phyloP scores from a whole-genome alignment of 1,140 invertebrate species.

The Dendroctonus valens region DNA sequence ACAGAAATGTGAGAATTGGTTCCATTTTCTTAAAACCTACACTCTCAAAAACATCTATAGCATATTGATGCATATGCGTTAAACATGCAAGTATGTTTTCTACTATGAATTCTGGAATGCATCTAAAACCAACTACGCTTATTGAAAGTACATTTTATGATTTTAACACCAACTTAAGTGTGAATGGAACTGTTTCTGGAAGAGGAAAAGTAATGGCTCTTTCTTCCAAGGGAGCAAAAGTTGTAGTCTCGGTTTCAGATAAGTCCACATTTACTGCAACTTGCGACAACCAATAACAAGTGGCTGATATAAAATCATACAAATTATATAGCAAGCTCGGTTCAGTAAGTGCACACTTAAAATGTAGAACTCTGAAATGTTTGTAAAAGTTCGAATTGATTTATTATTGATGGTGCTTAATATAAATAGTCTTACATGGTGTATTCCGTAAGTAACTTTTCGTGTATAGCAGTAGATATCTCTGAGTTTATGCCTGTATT shows the following conservation, averaged over 20 bases:
- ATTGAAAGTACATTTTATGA: constrained; percentile 1
- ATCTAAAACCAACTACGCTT: constrained; percentile 54
- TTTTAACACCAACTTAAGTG: constrained; percentile 56
- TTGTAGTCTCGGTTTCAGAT: constrained; percentile 43
- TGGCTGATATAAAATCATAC: constrained; percentile 75
- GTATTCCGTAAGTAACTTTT: constrained; percentile 64
- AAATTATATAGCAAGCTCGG: constrained; percentile 66
- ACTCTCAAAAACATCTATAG: constrained; percentile 61
- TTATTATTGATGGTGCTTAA: no score
- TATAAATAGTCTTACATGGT: constrained; percentile 49
- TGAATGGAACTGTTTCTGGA: constrained; percentile 59
- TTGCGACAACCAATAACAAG: constrained; percentile 82
- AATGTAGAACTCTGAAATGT: constrained; percentile 59
- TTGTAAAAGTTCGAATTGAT: constrained; percentile 13
- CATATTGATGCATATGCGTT: constrained; percentile 67
- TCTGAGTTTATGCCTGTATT: constrained; percentile 55
- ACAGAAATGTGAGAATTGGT: constrained; percentile 72
- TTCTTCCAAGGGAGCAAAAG: constrained; percentile 58
- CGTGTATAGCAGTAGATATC: constrained; percentile 60
- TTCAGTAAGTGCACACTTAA: constrained; percentile 71
- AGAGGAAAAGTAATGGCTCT: constrained; percentile 66
- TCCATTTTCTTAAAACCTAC: constrained; percentile 61
- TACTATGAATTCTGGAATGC: constrained; percentile 86
- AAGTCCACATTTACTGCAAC: constrained; percentile 57
- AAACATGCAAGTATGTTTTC: constrained; percentile 84